Evolutionary conservation across 2,797 vertebrate genomes (phyloP), one percentile per base, ranked within the genome.

Genomic region (Cyclura pinguis): DNA sequence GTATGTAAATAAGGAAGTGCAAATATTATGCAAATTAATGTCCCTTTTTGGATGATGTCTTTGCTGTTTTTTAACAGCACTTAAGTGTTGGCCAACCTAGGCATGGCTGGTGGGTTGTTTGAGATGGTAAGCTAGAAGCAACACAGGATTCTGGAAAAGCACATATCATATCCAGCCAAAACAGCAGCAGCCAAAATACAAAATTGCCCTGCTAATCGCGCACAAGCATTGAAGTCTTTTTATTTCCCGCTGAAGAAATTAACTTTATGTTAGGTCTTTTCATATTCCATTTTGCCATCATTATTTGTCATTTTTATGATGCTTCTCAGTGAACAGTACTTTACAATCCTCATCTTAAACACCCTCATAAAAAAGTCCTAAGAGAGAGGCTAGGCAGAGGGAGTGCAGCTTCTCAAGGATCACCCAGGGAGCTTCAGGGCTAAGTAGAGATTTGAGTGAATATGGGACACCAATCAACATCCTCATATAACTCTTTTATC

Each of bases 231-330:
- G 52, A 69, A 89, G 9, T 82, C 57, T 87, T 38, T 62, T 8
- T 82, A 92, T 87, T 92, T 90, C 42, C 93, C 0, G 2, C 9
- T 81, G 5, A 76, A 95, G 1, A 4, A 88, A 29, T 77, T 89
- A 91, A 92, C 47, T 77, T 92, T 64, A 87, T 93, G 52, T 42
- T 82, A 64, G 57, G 35, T 5, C 92, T 84, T 32, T 84, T 0
- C 1, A 88, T 90, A 1, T 82, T 82, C 59, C 52, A 92, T 1
- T 8, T 87, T 81, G 86, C 88, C 55, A 89, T 80, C 6, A 3
- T 84, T 77, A 84, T 88, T 84, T 42, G 42, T 91, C 86, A 59
- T 91, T 80, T 91, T 87, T 84, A 91, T 87, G 89, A 77, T 22
- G 22, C 50, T 47, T 88, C 35, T 62, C 22, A 64, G 84, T 29